Percentiles rank a stretch among this genome's conserved stretches.
Conservation (phyloP, 1,140 invertebrate genomes). For the Cotesia glomerata region DNA sequence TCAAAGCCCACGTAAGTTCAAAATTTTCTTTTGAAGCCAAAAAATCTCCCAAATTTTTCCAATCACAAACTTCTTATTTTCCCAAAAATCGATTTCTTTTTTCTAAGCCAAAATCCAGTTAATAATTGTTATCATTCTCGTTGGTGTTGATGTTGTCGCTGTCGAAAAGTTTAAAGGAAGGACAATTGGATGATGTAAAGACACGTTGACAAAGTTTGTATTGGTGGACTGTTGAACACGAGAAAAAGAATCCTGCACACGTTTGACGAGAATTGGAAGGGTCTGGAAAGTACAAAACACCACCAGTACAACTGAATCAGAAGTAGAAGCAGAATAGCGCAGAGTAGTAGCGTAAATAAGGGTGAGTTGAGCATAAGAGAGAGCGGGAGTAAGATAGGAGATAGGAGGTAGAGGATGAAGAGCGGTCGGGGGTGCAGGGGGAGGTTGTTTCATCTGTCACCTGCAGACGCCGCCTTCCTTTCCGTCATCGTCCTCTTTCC, state of each 20-base stretch:
- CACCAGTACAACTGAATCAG: no score
- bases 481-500: conserved; percentile 44
- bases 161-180: neutral
- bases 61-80: no score
- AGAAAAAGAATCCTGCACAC: neutral
- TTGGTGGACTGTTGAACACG: no score
- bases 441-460: conserved; percentile 39
- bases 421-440: conserved; percentile 1
- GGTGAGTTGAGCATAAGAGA: conserved; percentile 18
- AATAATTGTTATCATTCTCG: no score
- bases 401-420: conserved; percentile 12
- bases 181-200: no score
- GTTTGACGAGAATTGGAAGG: conserved; percentile 27
- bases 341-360: conserved; percentile 22
- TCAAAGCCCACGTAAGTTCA: no score
- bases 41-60: no score
- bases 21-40: no score
- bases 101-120: no score
- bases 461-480: conserved; percentile 64
- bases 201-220: no score
- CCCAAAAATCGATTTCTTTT: no score
- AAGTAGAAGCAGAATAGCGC: neutral
- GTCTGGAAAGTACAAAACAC: conserved; percentile 20
- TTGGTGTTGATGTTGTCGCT: conserved; percentile 9
- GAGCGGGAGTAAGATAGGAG: conserved; percentile 17